Conservation (phyloP, 2,888 invertebrate genomes). For the Slavum lentiscoides region DNA sequence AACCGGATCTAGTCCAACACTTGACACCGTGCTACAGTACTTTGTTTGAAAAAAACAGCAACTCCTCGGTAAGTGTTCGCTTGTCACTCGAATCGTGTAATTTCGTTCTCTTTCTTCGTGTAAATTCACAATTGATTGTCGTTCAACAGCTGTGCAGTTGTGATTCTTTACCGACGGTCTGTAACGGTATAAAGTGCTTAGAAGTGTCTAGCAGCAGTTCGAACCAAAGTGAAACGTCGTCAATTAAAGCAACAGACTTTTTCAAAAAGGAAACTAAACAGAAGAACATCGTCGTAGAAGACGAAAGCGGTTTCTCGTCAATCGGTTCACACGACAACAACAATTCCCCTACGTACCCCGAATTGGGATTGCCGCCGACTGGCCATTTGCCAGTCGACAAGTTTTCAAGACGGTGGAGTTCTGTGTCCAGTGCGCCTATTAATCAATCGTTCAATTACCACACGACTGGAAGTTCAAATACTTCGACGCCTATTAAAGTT, state of each 20-base stretch:
- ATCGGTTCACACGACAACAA: conserved; percentile 84
- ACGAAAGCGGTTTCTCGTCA: conserved; percentile 84
- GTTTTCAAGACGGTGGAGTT: conserved; percentile 41
- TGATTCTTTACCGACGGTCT: conserved; percentile 56
- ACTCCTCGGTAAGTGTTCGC: conserved; percentile 26
- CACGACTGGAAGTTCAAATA: conserved; percentile 42
- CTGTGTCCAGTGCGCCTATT: conserved; percentile 26
- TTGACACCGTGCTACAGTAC: conserved; percentile 53
- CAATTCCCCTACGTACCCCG: conserved; percentile 56
- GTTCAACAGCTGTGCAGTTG: conserved; percentile 56
- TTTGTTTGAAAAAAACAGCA: conserved; percentile 41
- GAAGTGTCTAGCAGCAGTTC: conserved; percentile 59
- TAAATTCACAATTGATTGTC: background rate
- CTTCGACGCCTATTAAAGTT: conserved; percentile 48
- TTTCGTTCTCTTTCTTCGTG: background rate
- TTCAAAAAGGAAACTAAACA: conserved; percentile 36
- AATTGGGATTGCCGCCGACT: conserved; percentile 57
- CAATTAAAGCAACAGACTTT: conserved; percentile 23
- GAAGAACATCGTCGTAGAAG: conserved; percentile 63
- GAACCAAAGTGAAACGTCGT: conserved; percentile 52
- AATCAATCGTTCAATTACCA: conserved; percentile 49
- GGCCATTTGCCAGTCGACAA: conserved; percentile 50
- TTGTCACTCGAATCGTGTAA: too few relatives aligned
- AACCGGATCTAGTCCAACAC: conserved; percentile 65
- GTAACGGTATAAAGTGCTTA: conserved; percentile 52